These are phyloP conservation scores for Coreius guichenoti DNA, from an alignment of 2,797 vertebrate genomes.

Conservation along the genomic window DNA sequence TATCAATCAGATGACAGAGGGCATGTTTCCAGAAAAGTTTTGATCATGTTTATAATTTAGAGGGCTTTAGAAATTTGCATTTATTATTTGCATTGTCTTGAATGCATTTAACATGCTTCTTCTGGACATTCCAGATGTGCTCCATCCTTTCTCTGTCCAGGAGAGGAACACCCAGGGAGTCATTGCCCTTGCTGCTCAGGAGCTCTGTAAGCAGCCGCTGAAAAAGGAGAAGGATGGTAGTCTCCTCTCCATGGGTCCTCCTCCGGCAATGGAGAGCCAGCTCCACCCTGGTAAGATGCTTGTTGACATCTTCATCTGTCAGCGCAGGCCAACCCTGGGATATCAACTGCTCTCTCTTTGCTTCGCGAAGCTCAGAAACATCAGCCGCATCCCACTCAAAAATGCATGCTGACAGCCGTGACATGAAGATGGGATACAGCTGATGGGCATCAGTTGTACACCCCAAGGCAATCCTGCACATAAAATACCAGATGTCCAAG, in stretches of 20 bases:
- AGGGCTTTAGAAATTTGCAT: neutral
- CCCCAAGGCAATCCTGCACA: slow-evolving; percentile 20
- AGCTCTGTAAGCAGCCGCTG: slow-evolving; percentile 24
- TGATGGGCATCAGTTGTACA: slow-evolving; percentile 33
- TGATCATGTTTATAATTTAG: neutral
- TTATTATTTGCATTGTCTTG: no score
- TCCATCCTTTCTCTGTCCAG: slow-evolving; percentile 38
- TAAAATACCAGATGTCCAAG: slow-evolving; percentile 50
- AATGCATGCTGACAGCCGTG: slow-evolving; percentile 15
- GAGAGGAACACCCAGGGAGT: slow-evolving; percentile 51
- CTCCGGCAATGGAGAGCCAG: slow-evolving; percentile 44
- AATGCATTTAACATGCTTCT: slow-evolving; percentile 48
- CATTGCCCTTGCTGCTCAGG: slow-evolving; percentile 12
- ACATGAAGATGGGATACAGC: slow-evolving; percentile 26
- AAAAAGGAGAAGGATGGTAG: slow-evolving; percentile 31
- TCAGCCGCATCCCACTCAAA: slow-evolving; percentile 44
- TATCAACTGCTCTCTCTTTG: slow-evolving; percentile 30
- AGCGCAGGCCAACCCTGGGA: slow-evolving; percentile 1
- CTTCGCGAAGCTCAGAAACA: neutral
- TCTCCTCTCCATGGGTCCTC: slow-evolving; percentile 42
- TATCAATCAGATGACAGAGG: neutral
- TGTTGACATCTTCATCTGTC: neutral
- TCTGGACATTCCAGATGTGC: slow-evolving; percentile 51
- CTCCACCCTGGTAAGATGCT: slow-evolving; percentile 28
- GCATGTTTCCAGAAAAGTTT: neutral